Percentiles rank a stretch among this genome's conserved stretches.
Conservation (phyloP, 2,113 vertebrate species). For the Perccottus glenii region DNA sequence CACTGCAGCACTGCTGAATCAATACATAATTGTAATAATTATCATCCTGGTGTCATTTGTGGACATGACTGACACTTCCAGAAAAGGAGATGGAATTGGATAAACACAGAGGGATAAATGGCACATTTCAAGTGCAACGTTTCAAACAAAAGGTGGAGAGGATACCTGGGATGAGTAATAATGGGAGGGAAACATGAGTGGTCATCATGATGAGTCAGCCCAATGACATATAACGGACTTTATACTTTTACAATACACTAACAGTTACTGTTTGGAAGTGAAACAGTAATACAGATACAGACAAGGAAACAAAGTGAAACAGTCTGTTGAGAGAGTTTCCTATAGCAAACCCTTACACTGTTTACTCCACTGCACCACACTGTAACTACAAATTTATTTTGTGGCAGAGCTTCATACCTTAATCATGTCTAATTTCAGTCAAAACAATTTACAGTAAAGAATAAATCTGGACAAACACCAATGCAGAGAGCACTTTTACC, state of each 20-base stretch:
- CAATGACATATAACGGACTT: background rate
- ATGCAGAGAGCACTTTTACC: too few relatives aligned
- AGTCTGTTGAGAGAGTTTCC: too few relatives aligned
- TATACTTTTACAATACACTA: too few relatives aligned
- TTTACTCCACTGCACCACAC: too few relatives aligned
- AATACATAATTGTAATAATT: slow-evolving; percentile 84
- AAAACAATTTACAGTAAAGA: too few relatives aligned
- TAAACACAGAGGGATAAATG: slow-evolving; percentile 65
- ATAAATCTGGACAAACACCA: too few relatives aligned
- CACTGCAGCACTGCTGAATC: slow-evolving; percentile 72
- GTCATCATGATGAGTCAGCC: slow-evolving; percentile 38
- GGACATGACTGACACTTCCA: slow-evolving; percentile 64
- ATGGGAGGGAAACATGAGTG: background rate
- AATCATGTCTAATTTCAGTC: too few relatives aligned
- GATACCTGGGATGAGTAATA: slow-evolving; percentile 36
- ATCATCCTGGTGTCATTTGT: slow-evolving; percentile 71
- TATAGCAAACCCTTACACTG: background rate
- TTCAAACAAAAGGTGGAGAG: slow-evolving; percentile 66
- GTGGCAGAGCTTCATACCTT: too few relatives aligned
- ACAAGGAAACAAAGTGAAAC: background rate
- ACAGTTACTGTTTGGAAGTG: background rate
- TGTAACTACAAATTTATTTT: too few relatives aligned
- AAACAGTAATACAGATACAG: background rate
- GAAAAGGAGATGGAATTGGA: slow-evolving; percentile 61
- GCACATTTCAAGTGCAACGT: slow-evolving; percentile 51